Conservation (phyloP, 2,797 vertebrate species). For the Pantherophis alleghaniensis region DNA sequence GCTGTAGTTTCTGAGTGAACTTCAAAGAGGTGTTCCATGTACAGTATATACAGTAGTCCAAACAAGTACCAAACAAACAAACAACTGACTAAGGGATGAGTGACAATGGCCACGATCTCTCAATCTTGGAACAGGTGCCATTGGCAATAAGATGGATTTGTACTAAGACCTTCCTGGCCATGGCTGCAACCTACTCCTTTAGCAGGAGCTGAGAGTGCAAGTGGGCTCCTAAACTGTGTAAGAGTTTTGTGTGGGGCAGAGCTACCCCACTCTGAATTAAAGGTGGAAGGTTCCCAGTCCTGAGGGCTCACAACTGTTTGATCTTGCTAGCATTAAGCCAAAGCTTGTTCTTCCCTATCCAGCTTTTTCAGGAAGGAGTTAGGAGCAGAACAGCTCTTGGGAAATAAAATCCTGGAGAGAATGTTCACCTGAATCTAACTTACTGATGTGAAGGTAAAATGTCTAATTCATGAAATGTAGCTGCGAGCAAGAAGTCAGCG, state of each 20-base stretch:
- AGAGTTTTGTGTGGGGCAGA: not conserved
- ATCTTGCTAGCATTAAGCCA: not conserved
- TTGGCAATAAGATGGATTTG: not conserved
- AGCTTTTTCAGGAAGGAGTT: constrained; percentile 1
- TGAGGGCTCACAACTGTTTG: not conserved
- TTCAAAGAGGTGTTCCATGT: not conserved
- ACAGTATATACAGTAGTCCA: not conserved
- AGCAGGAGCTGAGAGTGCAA: not conserved
- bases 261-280: not conserved
- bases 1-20: not conserved
- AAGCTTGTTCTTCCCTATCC: not conserved
- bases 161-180: not conserved
- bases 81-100: not conserved
- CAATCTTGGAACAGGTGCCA: not conserved
- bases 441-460: not conserved
- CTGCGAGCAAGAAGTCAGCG: not conserved
- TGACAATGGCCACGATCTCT: not conserved
- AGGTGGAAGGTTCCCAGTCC: not conserved
- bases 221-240: not conserved
- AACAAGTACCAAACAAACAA: not conserved
- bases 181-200: not conserved
- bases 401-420: not conserved
- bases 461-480: not conserved
- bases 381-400: not conserved
- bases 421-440: not conserved